Evolutionary conservation across 2,797 vertebrate species (phyloP).

Genomic region (Eleutherodactylus coqui): DNA sequence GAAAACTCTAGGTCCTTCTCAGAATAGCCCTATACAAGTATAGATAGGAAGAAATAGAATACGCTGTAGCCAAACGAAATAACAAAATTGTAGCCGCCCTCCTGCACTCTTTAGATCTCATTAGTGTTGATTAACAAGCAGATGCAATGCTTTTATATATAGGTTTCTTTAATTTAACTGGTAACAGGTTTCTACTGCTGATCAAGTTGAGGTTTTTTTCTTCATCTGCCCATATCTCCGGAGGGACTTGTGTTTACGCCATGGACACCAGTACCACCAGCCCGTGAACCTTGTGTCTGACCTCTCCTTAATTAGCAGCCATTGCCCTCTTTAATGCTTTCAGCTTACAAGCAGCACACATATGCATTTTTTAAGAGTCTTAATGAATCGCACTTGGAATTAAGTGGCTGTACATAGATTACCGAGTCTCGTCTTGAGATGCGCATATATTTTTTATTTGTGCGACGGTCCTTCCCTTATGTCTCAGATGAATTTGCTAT

Average conservation of each 20-base stretch:
- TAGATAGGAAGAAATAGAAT: background rate
- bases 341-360: slow-evolving; percentile 39
- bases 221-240: slow-evolving; percentile 71
- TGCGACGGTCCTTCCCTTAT: slow-evolving; percentile 61
- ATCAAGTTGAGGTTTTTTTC: slow-evolving; percentile 74
- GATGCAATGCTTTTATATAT: slow-evolving; percentile 69
- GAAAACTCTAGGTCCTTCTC: background rate
- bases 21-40: background rate
- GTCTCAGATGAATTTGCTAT: slow-evolving; percentile 72
- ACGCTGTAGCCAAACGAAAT: too few species aligned
- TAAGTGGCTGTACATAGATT: background rate
- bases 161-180: slow-evolving; percentile 70
- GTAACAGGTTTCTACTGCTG: slow-evolving; percentile 79
- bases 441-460: slow-evolving; percentile 23
- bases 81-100: slow-evolving; percentile 74
- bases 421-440: background rate
- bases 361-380: slow-evolving; percentile 1
- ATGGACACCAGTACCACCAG: slow-evolving; percentile 73
- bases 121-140: slow-evolving; percentile 80
- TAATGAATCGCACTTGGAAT: slow-evolving; percentile 25
- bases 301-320: slow-evolving; percentile 77
- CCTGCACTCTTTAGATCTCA: slow-evolving; percentile 75
- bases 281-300: slow-evolving; percentile 72
- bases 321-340: slow-evolving; percentile 74
- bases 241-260: slow-evolving; percentile 72